Percentiles rank a stretch among this genome's conserved stretches.
Evolutionary conservation across 2,888 invertebrate species (phyloP).

Genomic region (Anoncus sp.): DNA sequence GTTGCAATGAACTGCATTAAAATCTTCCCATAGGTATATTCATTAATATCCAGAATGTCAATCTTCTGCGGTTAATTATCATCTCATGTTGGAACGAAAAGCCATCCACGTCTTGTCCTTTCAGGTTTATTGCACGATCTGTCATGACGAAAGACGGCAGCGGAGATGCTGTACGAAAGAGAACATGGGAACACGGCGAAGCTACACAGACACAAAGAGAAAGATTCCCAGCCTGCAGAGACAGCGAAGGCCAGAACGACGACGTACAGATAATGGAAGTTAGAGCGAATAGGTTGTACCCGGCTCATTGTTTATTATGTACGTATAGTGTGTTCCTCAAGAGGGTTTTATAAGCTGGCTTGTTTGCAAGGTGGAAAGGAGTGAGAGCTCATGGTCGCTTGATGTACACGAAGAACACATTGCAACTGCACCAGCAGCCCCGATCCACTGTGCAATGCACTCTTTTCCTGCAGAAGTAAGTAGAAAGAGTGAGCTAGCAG

Average conservation of each 20-base stretch:
- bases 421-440: slow-evolving; percentile 46
- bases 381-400: slow-evolving; percentile 49
- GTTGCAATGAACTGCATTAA: slow-evolving; percentile 27
- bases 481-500: slow-evolving; percentile 55
- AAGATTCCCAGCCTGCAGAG: slow-evolving; percentile 51
- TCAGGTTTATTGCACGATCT: slow-evolving; percentile 53
- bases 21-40: slow-evolving; percentile 7
- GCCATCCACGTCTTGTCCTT: slow-evolving; percentile 35
- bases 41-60: slow-evolving; percentile 43
- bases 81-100: slow-evolving; percentile 45
- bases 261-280: slow-evolving; percentile 70
- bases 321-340: slow-evolving; percentile 60
- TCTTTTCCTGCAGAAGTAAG: slow-evolving; percentile 53
- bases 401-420: slow-evolving; percentile 54
- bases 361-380: slow-evolving; percentile 55
- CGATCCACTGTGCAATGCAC: slow-evolving; percentile 43
- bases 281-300: slow-evolving; percentile 65
- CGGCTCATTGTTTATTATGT: slow-evolving; percentile 70
- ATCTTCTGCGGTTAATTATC: slow-evolving; percentile 50
- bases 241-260: slow-evolving; percentile 57
- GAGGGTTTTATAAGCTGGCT: slow-evolving; percentile 58
- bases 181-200: slow-evolving; percentile 44
- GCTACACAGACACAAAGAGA: slow-evolving; percentile 38
- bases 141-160: slow-evolving; percentile 52
- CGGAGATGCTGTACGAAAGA: slow-evolving; percentile 20